A percentile compares a stretch with the other conserved stretches of the same genome.
phyloP scores from a whole-genome alignment of 2,888 invertebrate species.

The Liodrosophila aerea region DNA sequence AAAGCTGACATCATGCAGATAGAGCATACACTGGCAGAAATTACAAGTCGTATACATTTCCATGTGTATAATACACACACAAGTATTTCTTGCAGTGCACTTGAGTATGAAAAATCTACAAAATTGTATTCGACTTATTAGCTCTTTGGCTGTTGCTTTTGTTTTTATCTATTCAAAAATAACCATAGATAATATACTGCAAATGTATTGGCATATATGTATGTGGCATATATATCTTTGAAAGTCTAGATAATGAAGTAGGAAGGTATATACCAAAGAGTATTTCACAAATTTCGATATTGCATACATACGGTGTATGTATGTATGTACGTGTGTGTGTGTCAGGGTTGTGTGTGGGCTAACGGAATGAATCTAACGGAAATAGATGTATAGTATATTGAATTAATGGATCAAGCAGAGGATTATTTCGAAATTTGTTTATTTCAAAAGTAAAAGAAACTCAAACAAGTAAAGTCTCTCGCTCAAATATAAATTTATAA shows the following conservation, averaged over 20 bases:
- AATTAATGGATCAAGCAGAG: not conserved
- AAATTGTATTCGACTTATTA: conserved; percentile 11
- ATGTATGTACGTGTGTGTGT: too few relatives aligned
- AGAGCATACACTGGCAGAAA: conserved; percentile 7
- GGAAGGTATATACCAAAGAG: conserved; percentile 6
- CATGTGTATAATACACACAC: too few relatives aligned
- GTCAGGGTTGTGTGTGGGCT: conserved; percentile 14
- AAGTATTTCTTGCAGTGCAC: too few relatives aligned
- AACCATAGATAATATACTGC: conserved; percentile 16
- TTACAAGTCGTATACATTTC: too few relatives aligned
- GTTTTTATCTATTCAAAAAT: conserved; percentile 5
- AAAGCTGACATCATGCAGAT: conserved; percentile 68
- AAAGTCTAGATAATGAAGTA: conserved; percentile 30
- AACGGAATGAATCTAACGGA: too few relatives aligned
- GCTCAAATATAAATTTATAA: too few relatives aligned
- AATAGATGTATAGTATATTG: not conserved
- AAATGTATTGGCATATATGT: conserved; percentile 35
- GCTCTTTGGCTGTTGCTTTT: conserved; percentile 32
- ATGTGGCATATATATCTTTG: conserved; percentile 30
- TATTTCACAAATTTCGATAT: conserved; percentile 13
- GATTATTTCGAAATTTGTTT: not conserved
- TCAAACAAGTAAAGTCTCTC: too few relatives aligned
- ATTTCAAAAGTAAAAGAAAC: too few relatives aligned
- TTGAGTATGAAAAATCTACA: too few relatives aligned
- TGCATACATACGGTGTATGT: conserved; percentile 10